A percentile compares a stretch with the other conserved stretches of the same genome.
Evolutionary conservation across 2,113 vertebrate genomes (phyloP).

Genomic region (Solenodon paradoxus): DNA sequence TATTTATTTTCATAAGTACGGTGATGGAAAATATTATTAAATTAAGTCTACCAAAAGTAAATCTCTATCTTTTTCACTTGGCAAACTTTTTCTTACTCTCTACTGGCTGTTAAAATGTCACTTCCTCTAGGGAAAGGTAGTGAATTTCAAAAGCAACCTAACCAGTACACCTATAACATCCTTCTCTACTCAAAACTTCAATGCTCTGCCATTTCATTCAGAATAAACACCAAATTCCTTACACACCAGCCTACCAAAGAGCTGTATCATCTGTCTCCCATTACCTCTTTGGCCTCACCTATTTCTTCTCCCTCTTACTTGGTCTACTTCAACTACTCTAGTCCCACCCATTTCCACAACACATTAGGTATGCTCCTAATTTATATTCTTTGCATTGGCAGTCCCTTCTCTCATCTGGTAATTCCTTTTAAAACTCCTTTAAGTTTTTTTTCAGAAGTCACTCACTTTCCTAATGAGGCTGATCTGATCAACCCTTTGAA

Average conservation of each 20-base stretch:
- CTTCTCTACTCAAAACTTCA: slow-evolving; percentile 6
- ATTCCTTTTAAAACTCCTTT: not conserved
- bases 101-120: not conserved
- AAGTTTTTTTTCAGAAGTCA: not conserved
- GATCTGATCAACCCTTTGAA: not conserved
- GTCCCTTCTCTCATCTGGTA: not conserved
- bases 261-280: not conserved
- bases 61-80: slow-evolving; percentile 5
- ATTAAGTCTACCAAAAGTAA: slow-evolving; percentile 31
- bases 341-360: not conserved
- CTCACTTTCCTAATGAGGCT: not conserved
- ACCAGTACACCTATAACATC: not conserved
- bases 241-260: not conserved
- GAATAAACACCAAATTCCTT: slow-evolving; percentile 4
- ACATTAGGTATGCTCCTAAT: not conserved
- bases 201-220: not conserved
- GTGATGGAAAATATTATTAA: slow-evolving; percentile 28
- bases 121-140: not conserved
- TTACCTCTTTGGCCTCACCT: not conserved
- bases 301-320: not conserved
- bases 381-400: not conserved
- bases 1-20: slow-evolving; percentile 16
- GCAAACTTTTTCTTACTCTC: slow-evolving; percentile 26
- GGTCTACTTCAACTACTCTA: not conserved
- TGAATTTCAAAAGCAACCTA: slow-evolving; percentile 11